Percentiles rank a stretch among this genome's conserved stretches.
Evolutionary conservation across 2,113 vertebrate genomes (phyloP).

Genomic region (Cariama cristata): DNA sequence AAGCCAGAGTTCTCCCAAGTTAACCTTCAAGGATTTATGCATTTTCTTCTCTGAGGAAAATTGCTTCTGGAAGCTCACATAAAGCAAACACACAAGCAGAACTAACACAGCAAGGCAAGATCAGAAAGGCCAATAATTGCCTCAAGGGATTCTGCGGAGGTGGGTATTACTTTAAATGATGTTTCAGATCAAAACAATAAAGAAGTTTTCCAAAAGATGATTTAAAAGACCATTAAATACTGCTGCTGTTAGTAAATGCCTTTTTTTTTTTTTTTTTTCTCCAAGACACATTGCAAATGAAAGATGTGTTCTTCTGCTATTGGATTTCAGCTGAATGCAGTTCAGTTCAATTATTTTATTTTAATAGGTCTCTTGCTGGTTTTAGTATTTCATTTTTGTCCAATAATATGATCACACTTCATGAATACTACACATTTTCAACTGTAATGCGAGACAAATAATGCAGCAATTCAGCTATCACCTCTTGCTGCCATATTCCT

Average conservation of each 20-base stretch:
- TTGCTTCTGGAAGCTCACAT: constrained; percentile 44
- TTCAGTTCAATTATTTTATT: constrained; percentile 26
- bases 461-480: neutral
- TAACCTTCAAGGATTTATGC: constrained; percentile 53
- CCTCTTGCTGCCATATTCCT: neutral
- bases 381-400: constrained; percentile 6
- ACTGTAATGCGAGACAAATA: neutral
- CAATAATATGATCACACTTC: neutral
- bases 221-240: constrained; percentile 38
- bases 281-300: constrained; percentile 4
- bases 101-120: constrained; percentile 50
- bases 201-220: constrained; percentile 15
- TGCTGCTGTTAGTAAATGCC: neutral
- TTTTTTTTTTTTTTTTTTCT: neutral
- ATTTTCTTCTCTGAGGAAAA: constrained; percentile 46
- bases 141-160: constrained; percentile 7
- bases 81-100: constrained; percentile 51
- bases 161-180: constrained; percentile 39
- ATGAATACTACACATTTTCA: constrained; percentile 22
- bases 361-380: constrained; percentile 22
- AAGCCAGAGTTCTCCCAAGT: constrained; percentile 24
- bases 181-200: constrained; percentile 49
- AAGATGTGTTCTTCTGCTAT: neutral
- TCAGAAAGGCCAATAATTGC: constrained; percentile 60
- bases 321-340: neutral